Conservation (phyloP, 1,140 invertebrate genomes). For the Dryas iulia region DNA sequence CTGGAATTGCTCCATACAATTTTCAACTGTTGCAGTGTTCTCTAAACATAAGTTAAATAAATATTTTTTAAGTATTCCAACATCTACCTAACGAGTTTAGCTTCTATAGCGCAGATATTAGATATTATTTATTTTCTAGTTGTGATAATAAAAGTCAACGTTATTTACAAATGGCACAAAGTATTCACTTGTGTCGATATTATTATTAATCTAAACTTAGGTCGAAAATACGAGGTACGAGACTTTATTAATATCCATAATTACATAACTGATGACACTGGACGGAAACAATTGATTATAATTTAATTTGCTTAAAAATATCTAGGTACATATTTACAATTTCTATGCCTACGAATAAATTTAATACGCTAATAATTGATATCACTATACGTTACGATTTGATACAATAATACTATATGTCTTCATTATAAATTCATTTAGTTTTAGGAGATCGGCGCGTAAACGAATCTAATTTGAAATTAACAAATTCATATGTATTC, state of each 20-base stretch:
- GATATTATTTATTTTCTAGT: slow-evolving; percentile 17
- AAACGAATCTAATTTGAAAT: not conserved
- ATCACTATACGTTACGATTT: not conserved
- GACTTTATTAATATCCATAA: slow-evolving; percentile 5
- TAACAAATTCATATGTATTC: not conserved
- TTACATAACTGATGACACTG: slow-evolving; percentile 66
- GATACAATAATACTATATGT: slow-evolving; percentile 5
- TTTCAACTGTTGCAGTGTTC: not conserved
- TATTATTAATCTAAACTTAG: slow-evolving; percentile 22
- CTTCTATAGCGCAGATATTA: not conserved
- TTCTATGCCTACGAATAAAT: not conserved
- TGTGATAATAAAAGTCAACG: slow-evolving; percentile 15
- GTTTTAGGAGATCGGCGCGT: not conserved
- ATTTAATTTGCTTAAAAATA: slow-evolving; percentile 33
- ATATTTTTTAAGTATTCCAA: not conserved
- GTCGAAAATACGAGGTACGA: slow-evolving; percentile 21
- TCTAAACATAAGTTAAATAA: not conserved
- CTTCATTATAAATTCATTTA: not conserved
- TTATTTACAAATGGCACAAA: slow-evolving; percentile 67
- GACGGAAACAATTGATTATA: slow-evolving; percentile 46
- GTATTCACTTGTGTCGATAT: slow-evolving; percentile 66
- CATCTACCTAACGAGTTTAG: not conserved
- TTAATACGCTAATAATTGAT: not conserved
- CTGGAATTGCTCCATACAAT: not conserved
- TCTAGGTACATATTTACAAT: slow-evolving; percentile 70